Evolutionary conservation across 23 tunicate genomes (phyloP).

Genomic region (Botrylloides violaceus): DNA sequence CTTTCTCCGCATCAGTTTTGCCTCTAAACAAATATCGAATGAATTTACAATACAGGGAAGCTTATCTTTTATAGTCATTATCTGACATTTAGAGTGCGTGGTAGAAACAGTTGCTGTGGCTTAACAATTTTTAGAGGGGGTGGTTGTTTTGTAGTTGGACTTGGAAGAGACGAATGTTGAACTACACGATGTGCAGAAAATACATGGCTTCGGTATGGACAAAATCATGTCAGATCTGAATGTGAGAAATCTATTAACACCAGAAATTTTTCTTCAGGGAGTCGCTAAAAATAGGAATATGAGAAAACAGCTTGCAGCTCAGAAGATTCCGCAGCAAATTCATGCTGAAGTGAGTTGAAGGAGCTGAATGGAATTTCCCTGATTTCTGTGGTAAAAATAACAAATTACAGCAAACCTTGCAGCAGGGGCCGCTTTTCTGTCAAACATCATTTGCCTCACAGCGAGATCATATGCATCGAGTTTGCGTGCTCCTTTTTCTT

Average conservation of each 20-base stretch:
- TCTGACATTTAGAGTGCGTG: too few species aligned
- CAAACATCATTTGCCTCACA: conserved; percentile 61
- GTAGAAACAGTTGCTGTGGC: too few species aligned
- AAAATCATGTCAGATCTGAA: background rate
- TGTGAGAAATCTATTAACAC: background rate
- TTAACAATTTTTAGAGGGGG: too few species aligned
- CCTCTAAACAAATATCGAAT: conserved; percentile 22
- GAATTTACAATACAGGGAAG: too few species aligned
- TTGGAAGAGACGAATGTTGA: conserved; percentile 35
- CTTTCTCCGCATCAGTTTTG: conserved; percentile 47
- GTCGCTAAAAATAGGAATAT: conserved; percentile 63
- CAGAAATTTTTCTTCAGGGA: conserved; percentile 28
- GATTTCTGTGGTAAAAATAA: too few species aligned
- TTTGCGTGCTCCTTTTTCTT: conserved; percentile 15
- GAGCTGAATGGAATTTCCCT: too few species aligned
- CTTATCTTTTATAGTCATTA: too few species aligned
- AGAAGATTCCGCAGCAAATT: conserved; percentile 46
- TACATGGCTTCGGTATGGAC: conserved; percentile 42
- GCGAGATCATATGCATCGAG: conserved; percentile 58
- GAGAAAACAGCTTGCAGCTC: conserved; percentile 66
- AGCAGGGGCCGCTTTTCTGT: conserved; percentile 69
- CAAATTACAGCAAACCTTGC: conserved; percentile 22
- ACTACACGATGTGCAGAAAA: conserved; percentile 66
- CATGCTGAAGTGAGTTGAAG: conserved; percentile 57
- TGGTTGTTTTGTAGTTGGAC: too few species aligned